Percentiles rank a stretch among this genome's conserved stretches.
These are phyloP conservation scores for Hesperophylax magnus DNA, from an alignment of 1,140 invertebrate species.

Conservation along the genomic window DNA sequence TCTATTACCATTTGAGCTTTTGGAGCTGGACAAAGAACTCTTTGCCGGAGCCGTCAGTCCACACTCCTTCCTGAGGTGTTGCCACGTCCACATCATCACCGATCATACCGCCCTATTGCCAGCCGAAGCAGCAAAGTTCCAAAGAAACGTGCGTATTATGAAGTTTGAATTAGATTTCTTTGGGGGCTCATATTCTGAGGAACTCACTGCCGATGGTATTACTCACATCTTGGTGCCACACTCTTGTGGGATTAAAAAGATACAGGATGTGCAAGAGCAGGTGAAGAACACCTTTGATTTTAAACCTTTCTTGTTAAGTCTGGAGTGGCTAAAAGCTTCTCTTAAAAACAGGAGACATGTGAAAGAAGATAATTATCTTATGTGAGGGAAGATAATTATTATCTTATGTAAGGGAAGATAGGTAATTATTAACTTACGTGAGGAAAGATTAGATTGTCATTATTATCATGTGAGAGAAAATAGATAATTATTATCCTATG, in stretches of 20 bases:
- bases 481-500: background rate
- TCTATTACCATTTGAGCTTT: slow-evolving; percentile 42
- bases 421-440: no score
- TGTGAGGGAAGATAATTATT: no score
- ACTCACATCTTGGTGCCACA: slow-evolving; percentile 41
- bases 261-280: background rate
- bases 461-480: slow-evolving; percentile 12
- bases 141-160: slow-evolving; percentile 14
- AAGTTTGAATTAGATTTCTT: slow-evolving; percentile 46
- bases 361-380: slow-evolving; percentile 35
- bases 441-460: no score
- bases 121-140: background rate
- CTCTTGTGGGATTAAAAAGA: background rate
- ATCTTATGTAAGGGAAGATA: no score
- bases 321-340: slow-evolving; percentile 49
- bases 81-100: slow-evolving; percentile 20
- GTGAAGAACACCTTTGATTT: background rate
- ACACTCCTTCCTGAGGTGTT: slow-evolving; percentile 54
- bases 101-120: slow-evolving; percentile 3
- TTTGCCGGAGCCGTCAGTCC: slow-evolving; percentile 42
- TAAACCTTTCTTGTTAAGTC: slow-evolving; percentile 33
- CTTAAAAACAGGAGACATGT: slow-evolving; percentile 25
- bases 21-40: slow-evolving; percentile 43
- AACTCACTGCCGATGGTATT: slow-evolving; percentile 24
- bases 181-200: slow-evolving; percentile 31